A percentile compares a stretch with the other conserved stretches of the same genome.
These are phyloP conservation scores for Harpalus rufipes DNA, from an alignment of 2,888 invertebrate genomes.

Conservation along the genomic window DNA sequence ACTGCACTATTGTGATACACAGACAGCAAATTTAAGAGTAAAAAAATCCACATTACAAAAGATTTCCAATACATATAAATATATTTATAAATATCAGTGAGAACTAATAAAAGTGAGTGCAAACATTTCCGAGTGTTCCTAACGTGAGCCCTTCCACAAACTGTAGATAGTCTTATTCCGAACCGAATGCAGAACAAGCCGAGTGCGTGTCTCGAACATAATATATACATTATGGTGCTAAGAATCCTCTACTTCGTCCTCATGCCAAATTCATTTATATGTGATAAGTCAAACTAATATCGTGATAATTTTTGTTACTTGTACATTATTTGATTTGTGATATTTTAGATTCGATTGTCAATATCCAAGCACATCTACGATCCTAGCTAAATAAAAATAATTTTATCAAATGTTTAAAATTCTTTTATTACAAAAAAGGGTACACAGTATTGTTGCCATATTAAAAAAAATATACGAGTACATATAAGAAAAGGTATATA, in stretches of 20 bases:
- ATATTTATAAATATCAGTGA: background rate
- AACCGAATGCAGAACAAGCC: background rate
- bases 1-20: conserved; percentile 17
- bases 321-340: conserved; percentile 14
- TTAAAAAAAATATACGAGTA: too few relatives aligned
- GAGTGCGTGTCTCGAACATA: conserved; percentile 15
- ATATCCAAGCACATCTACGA: background rate
- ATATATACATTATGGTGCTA: conserved; percentile 38
- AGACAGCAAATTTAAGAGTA: conserved; percentile 1
- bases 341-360: background rate
- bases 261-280: conserved; percentile 48
- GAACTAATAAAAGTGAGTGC: conserved; percentile 32
- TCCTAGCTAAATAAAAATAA: background rate
- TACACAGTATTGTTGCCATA: too few relatives aligned
- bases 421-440: too few relatives aligned
- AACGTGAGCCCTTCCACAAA: conserved; percentile 19
- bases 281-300: conserved; percentile 7
- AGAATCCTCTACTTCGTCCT: conserved; percentile 49
- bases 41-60: conserved; percentile 14
- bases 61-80: conserved; percentile 8
- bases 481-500: too few relatives aligned
- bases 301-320: conserved; percentile 24
- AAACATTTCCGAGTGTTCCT: conserved; percentile 43
- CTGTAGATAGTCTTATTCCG: background rate
- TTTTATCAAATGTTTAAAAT: background rate